phyloP scores from a whole-genome alignment of 2,113 vertebrate species.

The Eira barbara region DNA sequence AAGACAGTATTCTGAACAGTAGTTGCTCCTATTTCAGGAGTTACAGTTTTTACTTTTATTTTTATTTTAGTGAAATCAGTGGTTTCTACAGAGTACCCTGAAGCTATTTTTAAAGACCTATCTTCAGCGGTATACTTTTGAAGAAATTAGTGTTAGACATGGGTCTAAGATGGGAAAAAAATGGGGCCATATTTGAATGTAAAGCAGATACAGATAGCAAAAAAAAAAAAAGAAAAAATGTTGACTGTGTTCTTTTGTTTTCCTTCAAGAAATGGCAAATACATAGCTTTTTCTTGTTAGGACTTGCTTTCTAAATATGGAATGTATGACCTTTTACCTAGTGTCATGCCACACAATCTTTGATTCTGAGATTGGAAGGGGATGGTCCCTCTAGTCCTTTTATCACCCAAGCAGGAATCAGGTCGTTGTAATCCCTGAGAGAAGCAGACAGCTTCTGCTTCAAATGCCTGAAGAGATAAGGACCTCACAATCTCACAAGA shows the following conservation, averaged over 20 bases:
- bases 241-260: background rate
- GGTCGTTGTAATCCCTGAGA: background rate
- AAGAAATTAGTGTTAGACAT: background rate
- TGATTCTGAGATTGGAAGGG: background rate
- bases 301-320: background rate
- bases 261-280: background rate
- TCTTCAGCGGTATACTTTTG: background rate
- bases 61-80: slow-evolving; percentile 63
- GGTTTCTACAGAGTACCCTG: slow-evolving; percentile 46
- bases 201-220: background rate
- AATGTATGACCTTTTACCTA: background rate
- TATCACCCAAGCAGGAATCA: background rate
- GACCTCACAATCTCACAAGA: background rate
- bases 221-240: background rate
- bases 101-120: background rate
- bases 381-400: background rate
- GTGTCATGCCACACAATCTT: background rate
- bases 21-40: slow-evolving; percentile 54
- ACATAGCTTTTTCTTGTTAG: background rate
- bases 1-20: slow-evolving; percentile 53
- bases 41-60: slow-evolving; percentile 59
- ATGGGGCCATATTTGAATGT: background rate
- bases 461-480: background rate
- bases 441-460: background rate
- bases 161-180: background rate